Evolutionary conservation across 2,797 vertebrate species (phyloP).

Genomic region (Pangasius larnaudii): DNA sequence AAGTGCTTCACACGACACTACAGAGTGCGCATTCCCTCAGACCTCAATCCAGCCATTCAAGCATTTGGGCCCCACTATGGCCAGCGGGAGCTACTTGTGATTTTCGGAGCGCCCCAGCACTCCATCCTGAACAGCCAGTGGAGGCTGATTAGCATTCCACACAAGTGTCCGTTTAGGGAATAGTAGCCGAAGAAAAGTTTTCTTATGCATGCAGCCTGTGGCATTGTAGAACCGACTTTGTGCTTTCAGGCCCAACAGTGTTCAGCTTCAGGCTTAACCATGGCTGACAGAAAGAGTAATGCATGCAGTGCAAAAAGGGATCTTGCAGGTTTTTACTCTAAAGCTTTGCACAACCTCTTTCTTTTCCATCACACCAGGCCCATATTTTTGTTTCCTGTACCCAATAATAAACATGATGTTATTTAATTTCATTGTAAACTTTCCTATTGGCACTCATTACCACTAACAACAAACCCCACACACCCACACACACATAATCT

Average conservation of each 20-base stretch:
- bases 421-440: slow-evolving; percentile 7
- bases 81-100: slow-evolving; percentile 63
- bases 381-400: too few relatives aligned
- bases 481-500: too few relatives aligned
- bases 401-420: not conserved
- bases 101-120: slow-evolving; percentile 36
- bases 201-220: slow-evolving; percentile 21
- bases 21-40: slow-evolving; percentile 63
- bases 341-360: not conserved
- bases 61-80: slow-evolving; percentile 59
- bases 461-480: not conserved
- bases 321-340: not conserved
- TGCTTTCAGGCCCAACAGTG: slow-evolving; percentile 3
- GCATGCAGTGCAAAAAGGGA: slow-evolving; percentile 19
- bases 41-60: slow-evolving; percentile 73
- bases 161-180: slow-evolving; percentile 19
- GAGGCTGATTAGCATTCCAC: slow-evolving; percentile 39
- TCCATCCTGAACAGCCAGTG: slow-evolving; percentile 24
- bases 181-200: slow-evolving; percentile 19
- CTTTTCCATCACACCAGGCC: not conserved
- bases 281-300: slow-evolving; percentile 24
- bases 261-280: slow-evolving; percentile 32
- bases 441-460: not conserved
- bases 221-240: slow-evolving; percentile 4
- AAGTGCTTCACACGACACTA: slow-evolving; percentile 62